phyloP scores from a whole-genome alignment of 2,797 vertebrate genomes.

The Saxicola maurus region DNA sequence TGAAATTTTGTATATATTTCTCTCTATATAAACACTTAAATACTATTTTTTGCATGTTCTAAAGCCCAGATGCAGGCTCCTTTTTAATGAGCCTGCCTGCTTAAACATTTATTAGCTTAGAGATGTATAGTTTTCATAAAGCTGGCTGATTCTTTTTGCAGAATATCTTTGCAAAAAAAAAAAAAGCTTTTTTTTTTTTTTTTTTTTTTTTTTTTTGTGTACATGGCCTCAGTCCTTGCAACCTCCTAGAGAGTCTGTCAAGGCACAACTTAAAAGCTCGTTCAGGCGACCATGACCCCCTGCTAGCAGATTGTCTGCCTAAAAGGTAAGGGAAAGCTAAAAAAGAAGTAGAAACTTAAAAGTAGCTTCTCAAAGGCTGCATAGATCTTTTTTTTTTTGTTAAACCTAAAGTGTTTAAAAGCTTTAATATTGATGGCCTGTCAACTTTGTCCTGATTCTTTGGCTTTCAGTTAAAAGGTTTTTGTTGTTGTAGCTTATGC shows the following conservation, averaged over 20 bases:
- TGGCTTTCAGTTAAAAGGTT: conserved; percentile 99
- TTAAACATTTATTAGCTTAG: conserved; percentile 54
- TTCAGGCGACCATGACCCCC: conserved; percentile 66
- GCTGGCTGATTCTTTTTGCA: conserved; percentile 45
- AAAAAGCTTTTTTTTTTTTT: neutral
- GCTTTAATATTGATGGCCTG: conserved; percentile 89
- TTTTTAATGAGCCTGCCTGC: conserved; percentile 46
- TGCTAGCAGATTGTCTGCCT: conserved; percentile 65
- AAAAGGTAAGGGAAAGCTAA: conserved; percentile 63
- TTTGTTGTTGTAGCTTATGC: conserved; percentile 90
- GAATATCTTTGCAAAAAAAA: conserved; percentile 24
- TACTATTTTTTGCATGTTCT: conserved; percentile 9
- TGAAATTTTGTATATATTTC: neutral
- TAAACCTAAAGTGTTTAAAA: conserved; percentile 79
- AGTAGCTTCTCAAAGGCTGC: conserved; percentile 66
- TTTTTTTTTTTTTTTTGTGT: conserved; percentile 10
- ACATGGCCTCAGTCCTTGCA: conserved; percentile 59
- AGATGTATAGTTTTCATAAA: conserved; percentile 55
- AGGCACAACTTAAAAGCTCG: conserved; percentile 73
- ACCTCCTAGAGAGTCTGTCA: conserved; percentile 65
- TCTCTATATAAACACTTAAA: conserved; percentile 49
- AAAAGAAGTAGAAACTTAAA: conserved; percentile 70
- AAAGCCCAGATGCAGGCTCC: conserved; percentile 34
- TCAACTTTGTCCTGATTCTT: conserved; percentile 85
- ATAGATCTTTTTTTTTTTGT: conserved; percentile 65